Conservation (phyloP, 2,113 vertebrate genomes). For the Myotis brandtii region DNA sequence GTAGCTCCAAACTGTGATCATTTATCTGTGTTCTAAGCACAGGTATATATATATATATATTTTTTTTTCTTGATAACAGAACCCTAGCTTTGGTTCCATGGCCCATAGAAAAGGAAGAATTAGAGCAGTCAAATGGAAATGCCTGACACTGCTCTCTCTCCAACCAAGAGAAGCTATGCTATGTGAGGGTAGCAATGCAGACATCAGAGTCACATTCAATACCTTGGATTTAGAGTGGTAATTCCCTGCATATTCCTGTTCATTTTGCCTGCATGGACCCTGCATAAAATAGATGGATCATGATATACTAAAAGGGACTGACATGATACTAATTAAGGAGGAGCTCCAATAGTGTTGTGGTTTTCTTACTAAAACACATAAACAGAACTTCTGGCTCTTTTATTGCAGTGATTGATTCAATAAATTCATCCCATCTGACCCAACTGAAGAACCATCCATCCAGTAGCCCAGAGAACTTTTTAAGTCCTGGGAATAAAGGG, state of each 20-base stretch:
- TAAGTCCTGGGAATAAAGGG: background rate
- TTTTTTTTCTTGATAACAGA: too few relatives aligned
- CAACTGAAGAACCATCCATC: background rate
- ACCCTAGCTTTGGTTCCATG: background rate
- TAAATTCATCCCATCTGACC: background rate
- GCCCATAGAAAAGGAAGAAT: background rate
- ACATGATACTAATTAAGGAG: background rate
- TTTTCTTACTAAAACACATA: constrained; percentile 1
- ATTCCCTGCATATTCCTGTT: background rate
- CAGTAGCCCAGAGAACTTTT: background rate
- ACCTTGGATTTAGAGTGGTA: background rate
- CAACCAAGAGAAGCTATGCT: background rate
- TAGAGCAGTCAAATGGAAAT: background rate
- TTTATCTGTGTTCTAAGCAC: background rate
- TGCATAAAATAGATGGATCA: background rate
- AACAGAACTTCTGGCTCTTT: background rate
- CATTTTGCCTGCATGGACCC: background rate
- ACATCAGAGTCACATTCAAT: background rate
- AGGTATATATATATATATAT: background rate
- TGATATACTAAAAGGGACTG: background rate
- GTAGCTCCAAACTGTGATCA: background rate
- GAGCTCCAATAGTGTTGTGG: background rate
- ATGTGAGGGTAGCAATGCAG: background rate
- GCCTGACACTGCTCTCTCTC: background rate
- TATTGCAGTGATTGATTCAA: background rate